Conservation (phyloP, 2,888 invertebrate species). For the Melanotus villosus region DNA sequence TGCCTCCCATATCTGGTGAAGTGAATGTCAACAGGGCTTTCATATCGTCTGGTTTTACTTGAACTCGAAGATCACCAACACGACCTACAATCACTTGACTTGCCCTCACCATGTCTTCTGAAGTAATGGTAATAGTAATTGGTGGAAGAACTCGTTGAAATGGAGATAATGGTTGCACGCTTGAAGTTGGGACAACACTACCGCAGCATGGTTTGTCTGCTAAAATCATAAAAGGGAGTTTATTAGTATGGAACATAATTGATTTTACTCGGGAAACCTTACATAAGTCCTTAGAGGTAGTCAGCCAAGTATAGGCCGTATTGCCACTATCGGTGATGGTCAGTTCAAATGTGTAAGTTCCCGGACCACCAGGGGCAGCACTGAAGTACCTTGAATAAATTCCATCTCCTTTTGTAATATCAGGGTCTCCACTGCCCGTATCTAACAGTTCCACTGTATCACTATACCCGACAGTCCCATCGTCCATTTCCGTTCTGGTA, state of each 20-base stretch:
- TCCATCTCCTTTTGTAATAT: conserved; percentile 76
- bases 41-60: conserved; percentile 67
- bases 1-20: conserved; percentile 73
- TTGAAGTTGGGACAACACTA: conserved; percentile 67
- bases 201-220: conserved; percentile 71
- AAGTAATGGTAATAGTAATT: conserved; percentile 67
- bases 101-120: conserved; percentile 63
- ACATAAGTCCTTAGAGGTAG: conserved; percentile 60
- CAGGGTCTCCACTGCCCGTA: conserved; percentile 76
- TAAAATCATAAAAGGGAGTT: no score
- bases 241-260: conserved; percentile 8
- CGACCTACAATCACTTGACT: conserved; percentile 67
- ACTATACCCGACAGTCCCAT: conserved; percentile 63
- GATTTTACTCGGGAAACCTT: conserved; percentile 52
- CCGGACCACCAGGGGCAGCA: conserved; percentile 68
- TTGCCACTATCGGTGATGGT: conserved; percentile 71
- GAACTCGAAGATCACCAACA: conserved; percentile 72
- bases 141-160: conserved; percentile 71
- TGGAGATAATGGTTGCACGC: conserved; percentile 69
- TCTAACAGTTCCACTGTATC: conserved; percentile 71
- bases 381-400: conserved; percentile 76
- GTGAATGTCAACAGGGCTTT: conserved; percentile 73
- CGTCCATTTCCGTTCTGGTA: conserved; percentile 62
- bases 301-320: conserved; percentile 70
- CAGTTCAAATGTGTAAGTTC: conserved; percentile 70